Base-by-base conservation (phyloP, 2,113 vertebrate species). In the Siniperca chuatsi region DNA sequence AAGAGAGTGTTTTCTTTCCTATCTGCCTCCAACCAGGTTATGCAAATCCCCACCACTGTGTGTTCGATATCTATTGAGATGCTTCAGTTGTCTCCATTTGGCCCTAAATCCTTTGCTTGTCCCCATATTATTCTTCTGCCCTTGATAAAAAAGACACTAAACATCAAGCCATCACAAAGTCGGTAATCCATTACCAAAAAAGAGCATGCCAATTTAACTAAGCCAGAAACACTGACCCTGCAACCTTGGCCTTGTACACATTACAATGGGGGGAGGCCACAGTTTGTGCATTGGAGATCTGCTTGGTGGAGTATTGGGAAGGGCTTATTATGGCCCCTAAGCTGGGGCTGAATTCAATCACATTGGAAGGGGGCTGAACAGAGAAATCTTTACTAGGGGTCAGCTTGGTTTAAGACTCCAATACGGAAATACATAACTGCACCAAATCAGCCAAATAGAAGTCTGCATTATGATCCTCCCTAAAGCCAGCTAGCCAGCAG, bases 241-340 rank as follows among this genome's bases (percentile, higher is more conserved):
- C 90, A 93, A 94, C 94, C 93, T 95, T 95, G 95, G 95, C 94
- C 94, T 95, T 94, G 94, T 95, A 95, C 94, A 94, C 85, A 91
- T 79, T 79, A 92, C 91, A 93, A 90, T 90, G 75, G 83, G 85
- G 75, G 91, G 73, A 86, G 86, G 90, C 66, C 75, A 84, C 65
- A 66, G 82, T 89, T 94, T 94, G 92, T 68, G 83, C 88, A 91
- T 82, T 91, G 82, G 87, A 87, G 90, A 93, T 90, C 85, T 94
- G 89, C 79, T 85, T 29, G 54, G 54, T 62, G 81, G 82, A 92
- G 88, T 84, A 90, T 61, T 82, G 88, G 90, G 68, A 77, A 81
- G 82, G 85, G 73, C 82, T 93, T 92, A 91, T 91, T 89, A 86
- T 69, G 71, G 69, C 83, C 79, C 72, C 83, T 89, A 90, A 91